phyloP scores from a whole-genome alignment of 2,113 vertebrate genomes.

The Oryzias melastigma region DNA sequence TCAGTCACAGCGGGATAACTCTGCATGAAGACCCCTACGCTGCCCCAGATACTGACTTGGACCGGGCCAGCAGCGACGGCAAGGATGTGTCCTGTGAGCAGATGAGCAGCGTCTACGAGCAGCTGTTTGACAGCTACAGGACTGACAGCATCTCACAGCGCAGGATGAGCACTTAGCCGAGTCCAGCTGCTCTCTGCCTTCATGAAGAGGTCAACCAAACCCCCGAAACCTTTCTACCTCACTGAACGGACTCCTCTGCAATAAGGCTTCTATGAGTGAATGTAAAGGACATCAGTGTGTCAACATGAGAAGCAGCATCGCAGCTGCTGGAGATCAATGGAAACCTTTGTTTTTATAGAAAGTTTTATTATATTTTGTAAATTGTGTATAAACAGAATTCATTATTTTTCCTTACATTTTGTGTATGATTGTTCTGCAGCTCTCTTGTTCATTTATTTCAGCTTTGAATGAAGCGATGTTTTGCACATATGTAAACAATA shows the following conservation, averaged over 20 bases:
- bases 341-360: slow-evolving; percentile 79
- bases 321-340: slow-evolving; percentile 52
- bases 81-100: slow-evolving; percentile 71
- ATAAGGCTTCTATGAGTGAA: slow-evolving; percentile 65
- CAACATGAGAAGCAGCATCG: slow-evolving; percentile 21
- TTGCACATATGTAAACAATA: slow-evolving; percentile 78
- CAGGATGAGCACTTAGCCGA: slow-evolving; percentile 79
- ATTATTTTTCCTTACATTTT: slow-evolving; percentile 69
- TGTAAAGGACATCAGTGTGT: slow-evolving; percentile 59
- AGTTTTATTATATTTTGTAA: slow-evolving; percentile 87
- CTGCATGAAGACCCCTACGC: slow-evolving; percentile 73
- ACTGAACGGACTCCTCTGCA: slow-evolving; percentile 77
- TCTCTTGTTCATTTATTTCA: slow-evolving; percentile 61
- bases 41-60: slow-evolving; percentile 74
- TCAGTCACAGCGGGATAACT: slow-evolving; percentile 59
- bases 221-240: slow-evolving; percentile 84
- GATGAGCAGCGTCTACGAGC: slow-evolving; percentile 69
- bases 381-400: slow-evolving; percentile 86
- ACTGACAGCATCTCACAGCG: slow-evolving; percentile 73
- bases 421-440: slow-evolving; percentile 55
- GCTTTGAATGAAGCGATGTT: slow-evolving; percentile 73
- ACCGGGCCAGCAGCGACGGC: slow-evolving; percentile 69
- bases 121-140: slow-evolving; percentile 78
- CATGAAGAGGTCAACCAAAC: slow-evolving; percentile 66
- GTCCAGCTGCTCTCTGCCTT: slow-evolving; percentile 25